A percentile compares a stretch with the other conserved stretches of the same genome.
Evolutionary conservation across 2,113 vertebrate species (phyloP).

Genomic region (Grantiella picta): DNA sequence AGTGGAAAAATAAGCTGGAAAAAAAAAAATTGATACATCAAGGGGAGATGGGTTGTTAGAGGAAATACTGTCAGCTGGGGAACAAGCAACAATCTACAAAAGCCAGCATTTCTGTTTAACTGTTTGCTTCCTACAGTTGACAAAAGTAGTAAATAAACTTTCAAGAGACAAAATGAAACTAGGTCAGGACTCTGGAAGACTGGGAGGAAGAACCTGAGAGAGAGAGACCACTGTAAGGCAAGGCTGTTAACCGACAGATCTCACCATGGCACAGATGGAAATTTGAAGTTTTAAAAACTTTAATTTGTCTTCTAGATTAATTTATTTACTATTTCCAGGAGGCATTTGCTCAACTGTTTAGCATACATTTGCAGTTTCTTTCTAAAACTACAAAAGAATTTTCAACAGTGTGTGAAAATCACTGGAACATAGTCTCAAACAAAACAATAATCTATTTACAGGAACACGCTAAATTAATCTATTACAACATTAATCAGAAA

Average conservation of each 20-base stretch:
- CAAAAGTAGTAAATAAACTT: neutral
- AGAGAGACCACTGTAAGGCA: neutral
- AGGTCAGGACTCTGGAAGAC: neutral
- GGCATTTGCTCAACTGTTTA: neutral
- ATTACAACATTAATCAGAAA: neutral
- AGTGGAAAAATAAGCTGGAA: neutral
- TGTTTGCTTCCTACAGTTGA: neutral
- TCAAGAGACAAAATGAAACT: neutral
- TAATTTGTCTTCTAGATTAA: neutral
- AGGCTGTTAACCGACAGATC: neutral
- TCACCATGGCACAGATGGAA: neutral
- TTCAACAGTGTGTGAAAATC: neutral
- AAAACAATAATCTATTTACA: neutral
- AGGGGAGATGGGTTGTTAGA: neutral
- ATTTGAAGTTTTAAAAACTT: neutral
- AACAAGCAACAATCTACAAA: neutral
- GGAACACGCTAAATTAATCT: neutral
- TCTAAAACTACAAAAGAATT: neutral
- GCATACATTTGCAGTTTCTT: neutral
- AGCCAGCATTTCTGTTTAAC: neutral
- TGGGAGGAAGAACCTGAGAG: neutral
- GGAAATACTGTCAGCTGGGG: neutral
- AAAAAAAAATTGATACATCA: neutral
- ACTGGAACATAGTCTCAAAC: neutral
- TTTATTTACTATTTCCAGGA: neutral